Conservation (phyloP, 2,797 vertebrate genomes). For the Phylloscopus collybita region DNA sequence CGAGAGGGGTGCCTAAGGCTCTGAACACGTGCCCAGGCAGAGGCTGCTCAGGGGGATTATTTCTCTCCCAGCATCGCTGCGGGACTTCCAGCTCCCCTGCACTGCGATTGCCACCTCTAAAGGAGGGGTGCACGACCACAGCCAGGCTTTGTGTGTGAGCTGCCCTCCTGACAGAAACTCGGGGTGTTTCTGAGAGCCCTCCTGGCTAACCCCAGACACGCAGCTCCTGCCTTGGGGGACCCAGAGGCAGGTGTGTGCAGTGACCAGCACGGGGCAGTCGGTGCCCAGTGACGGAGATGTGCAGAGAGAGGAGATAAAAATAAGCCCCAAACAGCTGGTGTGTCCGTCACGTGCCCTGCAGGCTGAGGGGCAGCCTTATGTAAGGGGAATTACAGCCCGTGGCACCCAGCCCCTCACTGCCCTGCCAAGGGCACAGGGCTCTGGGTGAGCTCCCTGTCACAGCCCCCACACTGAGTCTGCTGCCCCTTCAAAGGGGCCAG, state of each 20-base stretch:
- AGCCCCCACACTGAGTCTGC: not conserved
- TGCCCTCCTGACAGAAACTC: not conserved
- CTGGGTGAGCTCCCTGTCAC: fast-evolving
- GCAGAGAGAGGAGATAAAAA: slow-evolving; percentile 12
- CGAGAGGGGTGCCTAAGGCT: fast-evolving
- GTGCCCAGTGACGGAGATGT: not conserved
- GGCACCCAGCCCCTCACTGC: not conserved
- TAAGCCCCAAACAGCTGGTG: slow-evolving; percentile 39
- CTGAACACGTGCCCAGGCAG: not conserved
- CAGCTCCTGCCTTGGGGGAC: not conserved
- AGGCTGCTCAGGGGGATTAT: not conserved
- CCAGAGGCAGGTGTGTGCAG: not conserved
- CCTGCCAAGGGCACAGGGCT: not conserved
- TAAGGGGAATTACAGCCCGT: not conserved
- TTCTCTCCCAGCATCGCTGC: fast-evolving
- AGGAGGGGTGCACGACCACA: fast-evolving
- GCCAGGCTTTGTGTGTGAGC: not conserved
- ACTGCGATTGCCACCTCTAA: not conserved
- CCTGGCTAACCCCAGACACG: fast-evolving
- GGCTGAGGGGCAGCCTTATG: slow-evolving; percentile 10
- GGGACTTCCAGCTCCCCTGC: not conserved
- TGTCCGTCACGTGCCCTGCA: not conserved
- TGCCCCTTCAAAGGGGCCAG: not conserved
- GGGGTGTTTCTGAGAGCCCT: not conserved
- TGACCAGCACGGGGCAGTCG: fast-evolving